Evolutionary conservation across 2,888 invertebrate species (phyloP), one percentile per base, ranked within the genome.

Genomic region (Eledona agricola): DNA sequence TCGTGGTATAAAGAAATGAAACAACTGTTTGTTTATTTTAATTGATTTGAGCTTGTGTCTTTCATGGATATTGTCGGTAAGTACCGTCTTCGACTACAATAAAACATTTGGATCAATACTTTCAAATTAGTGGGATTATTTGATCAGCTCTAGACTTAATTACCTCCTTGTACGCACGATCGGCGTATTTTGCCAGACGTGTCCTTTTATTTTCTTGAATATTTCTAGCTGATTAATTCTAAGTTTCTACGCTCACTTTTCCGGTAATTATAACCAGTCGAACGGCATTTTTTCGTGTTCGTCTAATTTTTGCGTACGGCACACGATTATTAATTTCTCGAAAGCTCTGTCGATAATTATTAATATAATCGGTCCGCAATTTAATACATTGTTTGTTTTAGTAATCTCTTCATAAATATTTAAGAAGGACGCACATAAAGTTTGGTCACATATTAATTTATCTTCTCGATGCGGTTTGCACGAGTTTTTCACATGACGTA

Each of bases 341-440:
- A 59, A 47, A 59, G 38, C 51, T 46, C 51, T 52, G 31, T 22
- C 12, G 42, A 52, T 55, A 61, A 55, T 62, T 53, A 58, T 55
- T 57, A 57, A 45, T 32, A 45, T 22, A 52, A 53, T 46, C 42
- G 38, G 47, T 52, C 56, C 51, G 58, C 56, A 60, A 57, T 55
- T 55, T 51, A 58, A 55, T 56, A 54, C 55, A 47, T 54, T 66
- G 65, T 66, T 66, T 66, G 65, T 66, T 66, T 66, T 63, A 66
- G 56, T 66, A 66, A 66, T 66, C 60, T 59, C 59, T 63, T 63
- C 58, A 64, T 63, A 63, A 65, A 64, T 65, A 64, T 64, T 63
- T 59, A 52, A 52, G 32, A 38, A 38, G 38, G 38, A 51, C 43
- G 23, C 11, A 43, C 31, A 23, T 37, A 38, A 38, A 52, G 38